Percentiles rank a stretch among this genome's conserved stretches.
phyloP scores from a whole-genome alignment of 2,797 vertebrate species.

The Schizothorax lantsangensis region DNA sequence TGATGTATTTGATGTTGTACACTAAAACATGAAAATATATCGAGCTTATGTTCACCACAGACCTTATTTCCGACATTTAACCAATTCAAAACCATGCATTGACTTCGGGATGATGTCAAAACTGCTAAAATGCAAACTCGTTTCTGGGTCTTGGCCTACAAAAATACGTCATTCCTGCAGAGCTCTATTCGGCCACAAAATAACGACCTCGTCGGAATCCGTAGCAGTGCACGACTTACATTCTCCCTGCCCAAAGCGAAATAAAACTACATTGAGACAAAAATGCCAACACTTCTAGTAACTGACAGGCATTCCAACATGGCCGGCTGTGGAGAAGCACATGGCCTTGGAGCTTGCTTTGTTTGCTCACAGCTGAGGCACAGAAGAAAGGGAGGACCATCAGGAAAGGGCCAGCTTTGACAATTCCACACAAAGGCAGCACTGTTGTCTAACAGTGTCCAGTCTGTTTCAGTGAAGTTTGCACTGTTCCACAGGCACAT shows the following conservation, averaged over 20 bases:
- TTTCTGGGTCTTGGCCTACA: neutral
- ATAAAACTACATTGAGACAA: slow-evolving; percentile 10
- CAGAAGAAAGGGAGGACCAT: slow-evolving; percentile 76
- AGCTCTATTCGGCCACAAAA: neutral
- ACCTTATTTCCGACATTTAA: neutral
- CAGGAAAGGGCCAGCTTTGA: slow-evolving; percentile 79
- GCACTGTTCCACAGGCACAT: slow-evolving; percentile 82
- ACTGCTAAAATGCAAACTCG: neutral
- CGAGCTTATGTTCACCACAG: neutral
- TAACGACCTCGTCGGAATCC: neutral
- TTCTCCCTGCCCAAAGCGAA: slow-evolving; percentile 2
- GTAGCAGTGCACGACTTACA: neutral
- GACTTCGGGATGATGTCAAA: neutral
- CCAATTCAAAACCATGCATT: no score
- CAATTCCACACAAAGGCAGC: slow-evolving; percentile 83
- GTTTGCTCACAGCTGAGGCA: slow-evolving; percentile 78
- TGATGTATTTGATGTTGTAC: neutral
- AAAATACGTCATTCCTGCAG: neutral
- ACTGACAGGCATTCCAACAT: slow-evolving; percentile 67
- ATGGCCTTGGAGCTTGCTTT: slow-evolving; percentile 77
- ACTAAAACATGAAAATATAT: neutral
- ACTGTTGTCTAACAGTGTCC: slow-evolving; percentile 89
- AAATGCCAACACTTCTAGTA: slow-evolving; percentile 52
- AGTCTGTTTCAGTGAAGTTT: slow-evolving; percentile 82
- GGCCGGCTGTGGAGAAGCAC: slow-evolving; percentile 74